phyloP scores from a whole-genome alignment of 2,797 vertebrate genomes.

The Myotis vivesi region DNA sequence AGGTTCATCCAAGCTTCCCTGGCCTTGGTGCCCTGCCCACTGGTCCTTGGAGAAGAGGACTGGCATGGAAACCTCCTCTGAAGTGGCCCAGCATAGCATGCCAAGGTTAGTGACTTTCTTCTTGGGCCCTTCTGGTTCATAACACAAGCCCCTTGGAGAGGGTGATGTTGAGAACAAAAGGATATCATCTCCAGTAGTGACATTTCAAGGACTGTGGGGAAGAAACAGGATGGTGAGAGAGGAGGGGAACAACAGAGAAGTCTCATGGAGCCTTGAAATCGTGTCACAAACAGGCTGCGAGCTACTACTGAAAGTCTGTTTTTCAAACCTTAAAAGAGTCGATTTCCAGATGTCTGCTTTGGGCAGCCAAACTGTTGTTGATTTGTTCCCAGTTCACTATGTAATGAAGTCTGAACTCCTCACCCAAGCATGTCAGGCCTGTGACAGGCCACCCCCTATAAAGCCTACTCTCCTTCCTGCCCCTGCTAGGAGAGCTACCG shows the following conservation, averaged over 20 bases:
- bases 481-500: neutral
- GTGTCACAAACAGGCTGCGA: neutral
- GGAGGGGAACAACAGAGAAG: neutral
- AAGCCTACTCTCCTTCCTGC: neutral
- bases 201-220: neutral
- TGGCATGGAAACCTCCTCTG: neutral
- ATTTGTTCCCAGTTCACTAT: slow-evolving; percentile 18
- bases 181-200: neutral
- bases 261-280: slow-evolving; percentile 21
- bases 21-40: neutral
- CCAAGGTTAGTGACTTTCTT: neutral
- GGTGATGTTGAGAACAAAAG: neutral
- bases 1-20: neutral
- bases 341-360: slow-evolving; percentile 65
- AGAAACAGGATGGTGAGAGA: neutral
- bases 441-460: neutral
- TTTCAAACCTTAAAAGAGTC: slow-evolving; percentile 54
- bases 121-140: neutral
- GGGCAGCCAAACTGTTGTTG: slow-evolving; percentile 38
- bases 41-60: neutral
- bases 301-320: slow-evolving; percentile 58
- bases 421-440: neutral
- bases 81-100: neutral
- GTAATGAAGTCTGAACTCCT: slow-evolving; percentile 43
- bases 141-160: neutral